Conservation (phyloP, 2,888 invertebrate species). For the Eulithis prunata region DNA sequence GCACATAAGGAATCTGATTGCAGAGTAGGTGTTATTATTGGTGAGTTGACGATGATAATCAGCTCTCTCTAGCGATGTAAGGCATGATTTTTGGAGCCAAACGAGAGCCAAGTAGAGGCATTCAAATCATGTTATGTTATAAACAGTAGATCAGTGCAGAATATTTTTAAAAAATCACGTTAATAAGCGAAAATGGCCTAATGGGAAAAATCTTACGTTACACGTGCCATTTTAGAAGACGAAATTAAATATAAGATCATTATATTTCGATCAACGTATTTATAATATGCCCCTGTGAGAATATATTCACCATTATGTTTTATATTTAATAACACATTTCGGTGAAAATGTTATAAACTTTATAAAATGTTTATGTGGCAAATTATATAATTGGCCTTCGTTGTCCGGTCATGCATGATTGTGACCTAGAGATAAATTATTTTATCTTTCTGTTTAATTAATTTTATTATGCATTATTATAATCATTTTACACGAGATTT, state of each 20-base stretch:
- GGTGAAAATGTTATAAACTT: too few relatives aligned
- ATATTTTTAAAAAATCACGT: not conserved
- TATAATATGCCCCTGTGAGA: too few relatives aligned
- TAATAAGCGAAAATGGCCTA: not conserved
- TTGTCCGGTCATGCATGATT: conserved; percentile 18
- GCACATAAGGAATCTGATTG: conserved; percentile 92
- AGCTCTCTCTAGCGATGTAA: conserved; percentile 67
- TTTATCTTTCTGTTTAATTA: conserved; percentile 19
- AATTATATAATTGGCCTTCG: conserved; percentile 13
- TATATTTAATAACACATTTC: too few relatives aligned
- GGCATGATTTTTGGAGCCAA: conserved; percentile 66
- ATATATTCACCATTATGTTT: too few relatives aligned
- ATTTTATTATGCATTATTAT: conserved; percentile 10
- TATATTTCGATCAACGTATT: too few relatives aligned
- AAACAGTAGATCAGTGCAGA: conserved; percentile 35
- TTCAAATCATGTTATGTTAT: conserved; percentile 52
- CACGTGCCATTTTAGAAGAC: too few relatives aligned
- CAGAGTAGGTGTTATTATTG: conserved; percentile 92
- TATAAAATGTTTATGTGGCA: not conserved
- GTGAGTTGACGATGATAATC: conserved; percentile 85
- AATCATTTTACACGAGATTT: conserved; percentile 2
- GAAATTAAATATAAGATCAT: too few relatives aligned
- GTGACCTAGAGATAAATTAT: conserved; percentile 19
- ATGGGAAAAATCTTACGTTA: not conserved
- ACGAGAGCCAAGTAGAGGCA: conserved; percentile 73